phyloP scores from a whole-genome alignment of 2,888 invertebrate genomes.

The Morpho helenor region DNA sequence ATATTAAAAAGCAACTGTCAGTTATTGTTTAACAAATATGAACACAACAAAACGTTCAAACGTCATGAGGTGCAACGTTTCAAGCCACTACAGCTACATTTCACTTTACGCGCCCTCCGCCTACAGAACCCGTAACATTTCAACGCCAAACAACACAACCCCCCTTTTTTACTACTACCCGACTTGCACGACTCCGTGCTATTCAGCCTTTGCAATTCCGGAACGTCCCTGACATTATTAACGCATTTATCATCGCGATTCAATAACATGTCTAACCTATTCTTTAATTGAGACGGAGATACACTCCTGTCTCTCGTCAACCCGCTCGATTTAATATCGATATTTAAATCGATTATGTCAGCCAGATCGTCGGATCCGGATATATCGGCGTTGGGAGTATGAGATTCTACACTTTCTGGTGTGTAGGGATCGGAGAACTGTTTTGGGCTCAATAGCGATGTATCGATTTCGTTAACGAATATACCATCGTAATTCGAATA shows the following conservation, averaged over 20 bases:
- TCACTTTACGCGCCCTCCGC: conserved; percentile 50
- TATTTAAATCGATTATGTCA: conserved; percentile 45
- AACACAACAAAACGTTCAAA: conserved; percentile 16
- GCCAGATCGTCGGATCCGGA: conserved; percentile 50
- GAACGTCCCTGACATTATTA: conserved; percentile 29
- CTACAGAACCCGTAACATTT: conserved; percentile 70
- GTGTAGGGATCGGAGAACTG: conserved; percentile 85
- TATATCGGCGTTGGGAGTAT: conserved; percentile 81
- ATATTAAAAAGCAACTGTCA: background rate
- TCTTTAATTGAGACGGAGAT: conserved; percentile 82
- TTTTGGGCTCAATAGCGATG: conserved; percentile 57
- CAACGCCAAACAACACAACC: conserved; percentile 61
- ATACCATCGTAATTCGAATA: conserved; percentile 57
- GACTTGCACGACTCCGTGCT: conserved; percentile 66
- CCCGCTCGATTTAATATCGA: conserved; percentile 40
- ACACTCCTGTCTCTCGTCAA: conserved; percentile 68
- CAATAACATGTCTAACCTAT: conserved; percentile 73
- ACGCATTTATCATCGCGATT: conserved; percentile 38
- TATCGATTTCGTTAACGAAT: conserved; percentile 77
- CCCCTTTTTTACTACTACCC: conserved; percentile 48
- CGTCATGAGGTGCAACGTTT: conserved; percentile 50
- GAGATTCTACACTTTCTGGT: conserved; percentile 89
- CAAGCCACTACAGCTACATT: conserved; percentile 54
- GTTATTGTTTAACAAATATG: conserved; percentile 7
- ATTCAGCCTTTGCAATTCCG: conserved; percentile 53